These are phyloP conservation scores for Pelobates fuscus DNA, from an alignment of 2,113 vertebrate genomes.

Conservation along the genomic window DNA sequence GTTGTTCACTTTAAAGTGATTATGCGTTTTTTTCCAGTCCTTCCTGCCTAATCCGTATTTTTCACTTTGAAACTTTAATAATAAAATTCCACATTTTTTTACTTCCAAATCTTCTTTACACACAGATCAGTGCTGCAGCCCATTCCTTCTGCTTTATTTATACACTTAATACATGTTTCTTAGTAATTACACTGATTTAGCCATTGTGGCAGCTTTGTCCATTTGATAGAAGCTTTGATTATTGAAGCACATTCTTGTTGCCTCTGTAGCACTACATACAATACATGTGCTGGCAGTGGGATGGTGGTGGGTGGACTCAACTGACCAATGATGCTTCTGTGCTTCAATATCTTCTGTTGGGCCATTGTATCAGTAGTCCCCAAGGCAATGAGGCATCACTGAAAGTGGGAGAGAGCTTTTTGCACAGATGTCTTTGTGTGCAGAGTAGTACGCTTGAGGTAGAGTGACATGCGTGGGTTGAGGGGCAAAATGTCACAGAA, in stretches of 20 bases:
- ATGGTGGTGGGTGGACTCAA: slow-evolving; percentile 45
- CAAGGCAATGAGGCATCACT: slow-evolving; percentile 31
- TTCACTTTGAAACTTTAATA: too few relatives aligned
- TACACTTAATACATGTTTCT: too few relatives aligned
- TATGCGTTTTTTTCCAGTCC: too few relatives aligned
- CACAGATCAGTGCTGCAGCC: too few relatives aligned
- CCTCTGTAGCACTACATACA: neutral
- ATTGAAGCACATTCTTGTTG: slow-evolving; percentile 11
- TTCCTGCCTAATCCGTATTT: too few relatives aligned
- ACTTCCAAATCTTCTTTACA: too few relatives aligned
- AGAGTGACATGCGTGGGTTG: slow-evolving; percentile 42
- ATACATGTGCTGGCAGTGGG: slow-evolving; percentile 17
- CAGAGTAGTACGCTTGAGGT: slow-evolving; percentile 24
- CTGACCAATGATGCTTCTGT: slow-evolving; percentile 11
- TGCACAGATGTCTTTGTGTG: slow-evolving; percentile 31
- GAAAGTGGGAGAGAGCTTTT: slow-evolving; percentile 26
- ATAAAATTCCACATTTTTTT: too few relatives aligned
- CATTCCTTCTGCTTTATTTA: too few relatives aligned
- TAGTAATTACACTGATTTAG: too few relatives aligned
- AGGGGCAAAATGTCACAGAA: slow-evolving; percentile 16
- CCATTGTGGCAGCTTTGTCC: too few relatives aligned
- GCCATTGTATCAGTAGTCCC: slow-evolving; percentile 23
- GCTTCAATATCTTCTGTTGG: slow-evolving; percentile 11
- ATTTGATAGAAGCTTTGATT: slow-evolving; percentile 19
- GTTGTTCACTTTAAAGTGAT: too few relatives aligned